Percentiles rank a stretch among this genome's conserved stretches.
These are phyloP conservation scores for Diacarnus erythraeanus DNA, from an alignment of 37 sponge, comb jelly and placozoan species.

Conservation along the genomic window DNA sequence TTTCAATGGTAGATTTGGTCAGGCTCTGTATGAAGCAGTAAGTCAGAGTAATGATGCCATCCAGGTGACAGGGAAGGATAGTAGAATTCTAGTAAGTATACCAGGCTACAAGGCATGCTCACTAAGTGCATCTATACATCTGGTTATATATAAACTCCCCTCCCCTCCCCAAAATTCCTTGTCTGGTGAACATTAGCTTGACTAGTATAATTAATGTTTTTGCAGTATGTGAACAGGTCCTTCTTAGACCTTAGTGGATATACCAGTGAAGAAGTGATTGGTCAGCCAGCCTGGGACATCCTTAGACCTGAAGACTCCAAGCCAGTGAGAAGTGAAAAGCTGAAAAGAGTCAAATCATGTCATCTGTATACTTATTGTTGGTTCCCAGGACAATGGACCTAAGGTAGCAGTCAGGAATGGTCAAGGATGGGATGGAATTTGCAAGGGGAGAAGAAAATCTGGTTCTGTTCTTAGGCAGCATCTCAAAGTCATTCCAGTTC, in stretches of 20 bases:
- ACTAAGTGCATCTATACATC: too few relatives aligned
- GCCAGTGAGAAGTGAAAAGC: neutral
- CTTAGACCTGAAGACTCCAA: slow-evolving; percentile 7
- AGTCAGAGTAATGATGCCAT: slow-evolving; percentile 63
- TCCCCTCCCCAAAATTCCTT: too few relatives aligned
- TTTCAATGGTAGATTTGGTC: slow-evolving; percentile 38
- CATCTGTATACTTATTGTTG: neutral
- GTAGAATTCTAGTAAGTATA: slow-evolving; percentile 57
- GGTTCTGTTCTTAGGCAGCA: slow-evolving; percentile 42
- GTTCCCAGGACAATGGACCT: slow-evolving; percentile 12
- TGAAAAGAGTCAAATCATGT: neutral
- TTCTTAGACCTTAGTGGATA: slow-evolving; percentile 51
- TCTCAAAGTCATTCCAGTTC: slow-evolving; percentile 56
- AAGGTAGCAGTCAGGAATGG: slow-evolving; percentile 14
- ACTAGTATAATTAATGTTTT: neutral
- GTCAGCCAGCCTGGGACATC: slow-evolving; percentile 43
- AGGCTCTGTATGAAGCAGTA: slow-evolving; percentile 53
- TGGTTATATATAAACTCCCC: too few relatives aligned
- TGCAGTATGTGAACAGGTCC: slow-evolving; percentile 68
- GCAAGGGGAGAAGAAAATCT: slow-evolving; percentile 33
- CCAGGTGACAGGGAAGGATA: slow-evolving; percentile 41
- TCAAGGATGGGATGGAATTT: slow-evolving; percentile 47
- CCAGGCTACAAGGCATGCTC: too few relatives aligned
- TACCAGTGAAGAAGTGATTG: slow-evolving; percentile 41
- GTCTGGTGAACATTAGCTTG: too few relatives aligned